These are phyloP conservation scores for Palloptera scutellata DNA, from an alignment of 2,888 invertebrate genomes.

Conservation along the genomic window DNA sequence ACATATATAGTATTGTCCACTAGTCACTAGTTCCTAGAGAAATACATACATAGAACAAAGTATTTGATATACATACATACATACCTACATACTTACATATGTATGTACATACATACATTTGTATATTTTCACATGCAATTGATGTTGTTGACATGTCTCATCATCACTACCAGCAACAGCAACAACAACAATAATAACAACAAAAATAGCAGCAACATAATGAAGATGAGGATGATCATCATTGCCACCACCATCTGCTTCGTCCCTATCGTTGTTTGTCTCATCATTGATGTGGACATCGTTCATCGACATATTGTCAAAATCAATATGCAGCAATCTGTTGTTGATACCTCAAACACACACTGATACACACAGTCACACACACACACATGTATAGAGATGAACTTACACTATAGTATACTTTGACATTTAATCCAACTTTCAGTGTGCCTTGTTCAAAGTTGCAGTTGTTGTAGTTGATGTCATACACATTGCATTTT, in stretches of 20 bases:
- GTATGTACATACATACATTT: background rate
- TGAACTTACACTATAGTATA: background rate
- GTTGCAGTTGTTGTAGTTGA: background rate
- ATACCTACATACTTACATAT: background rate
- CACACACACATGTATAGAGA: background rate
- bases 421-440: background rate
- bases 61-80: too few species aligned
- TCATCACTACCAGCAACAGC: background rate
- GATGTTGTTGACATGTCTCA: slow-evolving; percentile 20
- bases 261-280: too few species aligned
- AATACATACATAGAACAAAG: too few species aligned
- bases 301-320: slow-evolving; percentile 13
- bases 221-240: background rate
- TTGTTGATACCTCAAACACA: background rate
- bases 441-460: background rate
- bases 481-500: slow-evolving; percentile 1
- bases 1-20: too few species aligned
- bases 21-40: too few species aligned
- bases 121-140: slow-evolving; percentile 11
- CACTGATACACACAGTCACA: background rate
- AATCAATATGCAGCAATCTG: slow-evolving; percentile 5
- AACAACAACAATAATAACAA: background rate
- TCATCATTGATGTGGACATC: too few species aligned
- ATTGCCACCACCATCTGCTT: background rate
- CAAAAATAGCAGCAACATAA: background rate